Evolutionary conservation across 2,888 invertebrate species (phyloP), one percentile per base, ranked within the genome.

Genomic region (Mechanitis messenoides): DNA sequence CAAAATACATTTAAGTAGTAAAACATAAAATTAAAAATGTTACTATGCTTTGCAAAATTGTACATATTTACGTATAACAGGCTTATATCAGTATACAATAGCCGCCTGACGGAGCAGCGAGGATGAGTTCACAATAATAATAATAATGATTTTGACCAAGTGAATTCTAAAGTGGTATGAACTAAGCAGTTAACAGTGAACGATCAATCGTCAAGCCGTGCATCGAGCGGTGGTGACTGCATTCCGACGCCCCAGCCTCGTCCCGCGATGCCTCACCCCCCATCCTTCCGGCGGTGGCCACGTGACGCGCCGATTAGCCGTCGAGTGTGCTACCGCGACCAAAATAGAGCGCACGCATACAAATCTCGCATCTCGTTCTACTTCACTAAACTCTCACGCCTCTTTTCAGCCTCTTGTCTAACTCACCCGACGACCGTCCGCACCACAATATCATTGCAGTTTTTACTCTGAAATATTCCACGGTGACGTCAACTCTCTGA

Each of bases 221-320:
- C 83, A 83, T 77, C 78, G 81, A 81, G 82, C 83, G 79, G 75
- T 84, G 85, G 85, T 85, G 84, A 85, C 87, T 89, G 88, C 89
- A 89, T 89, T 89, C 88, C 87, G 77, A 82, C 81, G 80, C 75
- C 79, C 76, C 74, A 62, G 65, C 69, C 73, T 65, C 72, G 69
- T 68, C 71, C 72, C 71, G 71, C 73, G 69, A 75, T 71, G 64
- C 74, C 81, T 77, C 84, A 76, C 86, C 86, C 85, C 85, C 80
- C 87, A 84, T 82, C 83, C 87, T 87, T 85, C 87, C 86, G 85
- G 83, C 82, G 83, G 78, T 81, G 81, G 85, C 88, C 89, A 89
- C 88, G 87, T 88, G 88, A 87, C 87, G 82, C 78, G 82, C 77
- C 87, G 88, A 89, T 89, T 87, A 89, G 88, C 87, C 78, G 82